Evolutionary conservation across 2,888 invertebrate species (phyloP).

Genomic region (Drosophila kanekoi): DNA sequence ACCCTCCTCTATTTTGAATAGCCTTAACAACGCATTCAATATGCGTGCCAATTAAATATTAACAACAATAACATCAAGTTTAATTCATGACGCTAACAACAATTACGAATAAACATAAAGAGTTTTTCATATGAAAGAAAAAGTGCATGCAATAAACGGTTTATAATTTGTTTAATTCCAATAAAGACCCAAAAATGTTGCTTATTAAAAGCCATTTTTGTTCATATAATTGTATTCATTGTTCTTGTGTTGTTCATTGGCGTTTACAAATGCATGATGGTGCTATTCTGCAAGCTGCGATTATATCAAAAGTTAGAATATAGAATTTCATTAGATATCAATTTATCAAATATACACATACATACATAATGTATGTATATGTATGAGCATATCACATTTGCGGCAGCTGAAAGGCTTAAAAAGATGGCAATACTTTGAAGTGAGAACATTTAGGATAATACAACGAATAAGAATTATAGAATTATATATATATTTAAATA

Average conservation of each 20-base stretch:
- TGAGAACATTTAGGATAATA: conserved; percentile 13
- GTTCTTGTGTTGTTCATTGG: conserved; percentile 27
- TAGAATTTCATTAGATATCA: conserved; percentile 56
- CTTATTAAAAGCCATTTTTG: conserved; percentile 8
- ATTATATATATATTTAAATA: not conserved
- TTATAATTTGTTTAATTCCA: conserved; percentile 14
- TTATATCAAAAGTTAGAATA: conserved; percentile 62
- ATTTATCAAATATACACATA: conserved; percentile 10
- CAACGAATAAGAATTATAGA: conserved; percentile 7
- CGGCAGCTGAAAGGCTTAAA: conserved; percentile 61
- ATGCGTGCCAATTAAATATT: conserved; percentile 10
- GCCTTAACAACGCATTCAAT: conserved; percentile 1
- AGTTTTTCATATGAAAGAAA: conserved; percentile 17
- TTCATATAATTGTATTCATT: conserved; percentile 15
- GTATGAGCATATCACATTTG: conserved; percentile 6
- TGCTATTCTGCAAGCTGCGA: conserved; percentile 85
- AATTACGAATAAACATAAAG: conserved; percentile 47
- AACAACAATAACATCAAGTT: conserved; percentile 44
- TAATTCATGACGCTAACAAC: conserved; percentile 37
- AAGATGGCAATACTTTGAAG: conserved; percentile 79
- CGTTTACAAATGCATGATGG: conserved; percentile 85
- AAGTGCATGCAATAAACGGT: conserved; percentile 51
- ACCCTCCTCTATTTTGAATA: no score
- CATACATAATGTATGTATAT: conserved; percentile 4
- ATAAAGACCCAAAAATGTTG: conserved; percentile 23